Base-by-base conservation (phyloP, 37 sponge, comb jelly and placozoan genomes). In the Agelas oroides region DNA sequence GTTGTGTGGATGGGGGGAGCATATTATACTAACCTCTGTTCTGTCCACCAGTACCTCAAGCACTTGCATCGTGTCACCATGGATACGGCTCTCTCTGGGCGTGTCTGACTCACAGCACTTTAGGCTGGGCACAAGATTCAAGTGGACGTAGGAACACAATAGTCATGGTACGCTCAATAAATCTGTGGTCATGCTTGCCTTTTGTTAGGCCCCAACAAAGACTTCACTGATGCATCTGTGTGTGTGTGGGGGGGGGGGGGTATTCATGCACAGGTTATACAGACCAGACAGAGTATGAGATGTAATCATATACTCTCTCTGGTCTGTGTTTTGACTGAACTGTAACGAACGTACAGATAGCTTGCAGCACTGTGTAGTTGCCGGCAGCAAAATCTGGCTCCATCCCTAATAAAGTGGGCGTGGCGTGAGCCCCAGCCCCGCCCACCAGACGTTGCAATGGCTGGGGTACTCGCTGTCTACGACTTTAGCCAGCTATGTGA, bases 21-120 rank as follows among this genome's bases (percentile, higher is more conserved):
- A n/a, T n/a, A n/a, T n/a, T 37, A 14, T 15, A 71, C 40, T 71
- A 24, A 71, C 38, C 40, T 24, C 40, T 18, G 20, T 37, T 8
- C 17, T 66, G 66, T 12, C 71, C 38, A 60, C 11, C 23, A 76
- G 61, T 1, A 38, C 77, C 5, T 76, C 61, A 2, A 76, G 39
- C 28, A 76, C 77, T 59, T 60, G 77, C 25, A 28, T 33, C 11
- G 77, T 76, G 34, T 76, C 77, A 36, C 77, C 77, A 60, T 59
- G 38, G 21, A 76, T 55, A 60, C 37, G 36, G 8, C 55, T 24
- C 53, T 76, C 77, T 33, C 21, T 25, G 25, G 62, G 31, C 0
- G 57, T 60, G 24, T 59, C 57, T 27, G 77, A 76, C 13, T 59
- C 17, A 36, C 59, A 76, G n/a, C 77, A 76, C 61, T 76, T 76